These are phyloP conservation scores for Tridacna gigas DNA, from an alignment of 2,888 invertebrate genomes.

Conservation along the genomic window DNA sequence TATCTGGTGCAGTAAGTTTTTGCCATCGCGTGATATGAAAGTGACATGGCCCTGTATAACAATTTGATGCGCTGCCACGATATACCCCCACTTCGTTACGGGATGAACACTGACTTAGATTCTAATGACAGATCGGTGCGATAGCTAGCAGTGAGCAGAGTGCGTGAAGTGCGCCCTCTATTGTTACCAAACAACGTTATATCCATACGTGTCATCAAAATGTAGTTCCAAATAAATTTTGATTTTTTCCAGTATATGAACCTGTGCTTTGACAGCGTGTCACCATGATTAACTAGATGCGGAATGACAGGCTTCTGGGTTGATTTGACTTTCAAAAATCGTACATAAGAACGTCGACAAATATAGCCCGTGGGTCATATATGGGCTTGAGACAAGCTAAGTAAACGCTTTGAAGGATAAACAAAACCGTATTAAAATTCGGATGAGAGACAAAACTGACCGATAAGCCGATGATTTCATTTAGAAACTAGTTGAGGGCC, in stretches of 20 bases:
- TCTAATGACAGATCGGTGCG: conserved; percentile 9
- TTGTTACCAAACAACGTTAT: conserved; percentile 13
- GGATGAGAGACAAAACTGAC: too few relatives aligned
- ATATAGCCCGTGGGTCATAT: too few relatives aligned
- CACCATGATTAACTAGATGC: too few relatives aligned
- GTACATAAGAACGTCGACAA: too few relatives aligned
- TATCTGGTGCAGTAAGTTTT: background rate
- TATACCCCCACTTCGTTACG: conserved; percentile 15
- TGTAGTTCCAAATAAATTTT: background rate
- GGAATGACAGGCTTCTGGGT: too few relatives aligned
- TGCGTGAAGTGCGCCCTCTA: conserved; percentile 28
- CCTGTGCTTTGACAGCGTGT: too few relatives aligned
- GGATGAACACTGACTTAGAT: background rate
- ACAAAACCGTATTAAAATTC: too few relatives aligned
- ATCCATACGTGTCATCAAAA: background rate
- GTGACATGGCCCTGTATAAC: conserved; percentile 10
- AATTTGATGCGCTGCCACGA: conserved; percentile 3
- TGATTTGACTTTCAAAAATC: too few relatives aligned
- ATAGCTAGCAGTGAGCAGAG: conserved; percentile 11
- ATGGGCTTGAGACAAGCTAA: too few relatives aligned
- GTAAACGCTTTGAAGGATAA: too few relatives aligned
- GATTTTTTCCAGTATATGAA: background rate
- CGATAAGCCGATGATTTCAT: too few relatives aligned
- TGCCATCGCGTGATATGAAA: conserved; percentile 23
- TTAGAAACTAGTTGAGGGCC: too few relatives aligned